These are phyloP conservation scores for Megalops atlanticus DNA, from an alignment of 2,113 vertebrate genomes.

Conservation along the genomic window DNA sequence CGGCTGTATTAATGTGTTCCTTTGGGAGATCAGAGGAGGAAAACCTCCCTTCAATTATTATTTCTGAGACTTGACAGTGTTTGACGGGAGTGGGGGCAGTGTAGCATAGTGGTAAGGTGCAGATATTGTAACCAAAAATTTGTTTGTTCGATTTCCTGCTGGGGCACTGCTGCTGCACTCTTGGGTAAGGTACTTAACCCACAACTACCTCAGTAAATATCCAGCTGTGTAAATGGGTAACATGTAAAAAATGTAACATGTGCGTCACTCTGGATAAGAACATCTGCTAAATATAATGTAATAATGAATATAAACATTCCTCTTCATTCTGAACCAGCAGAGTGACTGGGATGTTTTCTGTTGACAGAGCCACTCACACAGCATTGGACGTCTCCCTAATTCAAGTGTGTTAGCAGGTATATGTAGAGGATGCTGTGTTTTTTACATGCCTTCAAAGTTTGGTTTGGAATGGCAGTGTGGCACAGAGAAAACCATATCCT, in stretches of 20 bases:
- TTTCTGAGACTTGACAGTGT: neutral
- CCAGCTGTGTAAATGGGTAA: no score
- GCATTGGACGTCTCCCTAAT: no score
- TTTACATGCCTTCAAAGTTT: neutral
- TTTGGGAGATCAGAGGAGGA: neutral
- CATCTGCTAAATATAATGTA: no score
- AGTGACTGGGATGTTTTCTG: neutral
- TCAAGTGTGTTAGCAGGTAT: neutral
- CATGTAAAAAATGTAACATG: no score
- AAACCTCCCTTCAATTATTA: neutral
- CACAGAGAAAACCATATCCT: neutral
- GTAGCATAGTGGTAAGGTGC: no score
- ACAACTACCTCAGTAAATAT: no score
- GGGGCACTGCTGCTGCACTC: no score
- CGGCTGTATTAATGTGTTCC: neutral
- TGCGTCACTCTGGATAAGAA: no score
- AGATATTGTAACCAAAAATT: no score
- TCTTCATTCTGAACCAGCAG: neutral
- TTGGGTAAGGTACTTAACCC: no score
- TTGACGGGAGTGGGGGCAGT: no score
- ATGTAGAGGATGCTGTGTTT: neutral
- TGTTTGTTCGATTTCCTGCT: no score
- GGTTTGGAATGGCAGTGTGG: neutral
- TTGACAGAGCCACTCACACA: neutral
- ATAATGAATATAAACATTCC: conserved; percentile 1